phyloP scores from a whole-genome alignment of 1,140 invertebrate species.

The Heterodera carotae region DNA sequence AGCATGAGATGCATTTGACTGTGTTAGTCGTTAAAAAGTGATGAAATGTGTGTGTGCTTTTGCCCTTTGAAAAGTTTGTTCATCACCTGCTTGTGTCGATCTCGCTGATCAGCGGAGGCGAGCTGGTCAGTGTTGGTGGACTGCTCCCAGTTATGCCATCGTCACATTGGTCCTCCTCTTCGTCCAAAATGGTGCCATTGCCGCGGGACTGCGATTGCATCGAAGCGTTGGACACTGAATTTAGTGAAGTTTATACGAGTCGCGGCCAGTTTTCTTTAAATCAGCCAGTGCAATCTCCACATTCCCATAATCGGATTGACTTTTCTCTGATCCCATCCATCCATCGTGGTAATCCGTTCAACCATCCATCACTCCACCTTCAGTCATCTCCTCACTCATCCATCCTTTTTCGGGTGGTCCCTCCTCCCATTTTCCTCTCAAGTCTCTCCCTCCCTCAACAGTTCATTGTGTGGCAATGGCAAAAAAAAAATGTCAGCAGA shows the following conservation, averaged over 20 bases:
- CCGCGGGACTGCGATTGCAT: slow-evolving; percentile 3
- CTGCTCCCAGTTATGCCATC: slow-evolving; percentile 39
- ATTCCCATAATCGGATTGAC: neutral
- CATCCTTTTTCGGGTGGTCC: slow-evolving; percentile 6
- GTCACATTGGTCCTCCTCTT: slow-evolving; percentile 15
- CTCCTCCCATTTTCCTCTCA: neutral
- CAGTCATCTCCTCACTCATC: no score
- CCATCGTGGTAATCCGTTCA: slow-evolving; percentile 3
- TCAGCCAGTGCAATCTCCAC: neutral
- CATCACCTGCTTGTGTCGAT: slow-evolving; percentile 54
- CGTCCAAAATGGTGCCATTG: slow-evolving; percentile 10
- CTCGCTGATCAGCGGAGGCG: slow-evolving; percentile 50
- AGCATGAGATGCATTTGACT: no score
- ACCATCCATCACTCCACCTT: neutral
- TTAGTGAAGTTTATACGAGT: neutral
- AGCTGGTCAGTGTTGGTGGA: slow-evolving; percentile 50
- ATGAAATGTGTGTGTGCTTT: no score
- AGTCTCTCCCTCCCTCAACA: neutral
- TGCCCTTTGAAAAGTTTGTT: no score
- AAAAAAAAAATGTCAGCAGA: neutral
- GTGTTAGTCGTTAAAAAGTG: no score
- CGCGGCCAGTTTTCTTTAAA: neutral
- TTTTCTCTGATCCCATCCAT: neutral
- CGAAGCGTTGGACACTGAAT: slow-evolving; percentile 42
- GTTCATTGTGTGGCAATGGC: slow-evolving; percentile 8